Conservation (phyloP, 1,140 invertebrate genomes). For the Drosophila pruinosa region DNA sequence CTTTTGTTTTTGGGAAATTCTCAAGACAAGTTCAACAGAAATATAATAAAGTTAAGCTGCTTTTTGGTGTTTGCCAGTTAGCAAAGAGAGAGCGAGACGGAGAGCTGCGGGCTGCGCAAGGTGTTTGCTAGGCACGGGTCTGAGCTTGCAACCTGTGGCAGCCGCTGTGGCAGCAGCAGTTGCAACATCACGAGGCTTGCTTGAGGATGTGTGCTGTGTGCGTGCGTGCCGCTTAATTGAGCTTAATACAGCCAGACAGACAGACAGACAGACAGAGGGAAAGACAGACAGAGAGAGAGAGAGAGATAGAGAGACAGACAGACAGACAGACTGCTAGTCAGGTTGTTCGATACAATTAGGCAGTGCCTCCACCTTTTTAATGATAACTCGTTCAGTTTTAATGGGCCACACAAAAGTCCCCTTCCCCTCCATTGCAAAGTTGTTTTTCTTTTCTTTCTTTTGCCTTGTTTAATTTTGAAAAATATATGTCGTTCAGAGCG, state of each 20-base stretch:
- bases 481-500: background rate
- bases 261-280: background rate
- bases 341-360: slow-evolving; percentile 35
- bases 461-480: background rate
- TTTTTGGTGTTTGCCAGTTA: background rate
- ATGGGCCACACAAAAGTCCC: slow-evolving; percentile 15
- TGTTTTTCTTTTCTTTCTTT: background rate
- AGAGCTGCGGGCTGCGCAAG: slow-evolving; percentile 21
- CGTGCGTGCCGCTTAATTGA: slow-evolving; percentile 42
- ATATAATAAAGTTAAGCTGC: background rate
- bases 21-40: background rate
- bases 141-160: background rate
- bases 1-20: background rate
- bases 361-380: slow-evolving; percentile 30
- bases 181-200: slow-evolving; percentile 3
- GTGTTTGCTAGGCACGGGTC: slow-evolving; percentile 56
- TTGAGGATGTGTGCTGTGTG: background rate
- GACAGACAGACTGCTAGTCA: background rate
- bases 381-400: slow-evolving; percentile 42
- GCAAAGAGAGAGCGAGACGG: background rate
- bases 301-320: background rate
- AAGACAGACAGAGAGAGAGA: background rate
- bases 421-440: too few relatives aligned
- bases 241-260: slow-evolving; percentile 27
- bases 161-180: background rate